These are phyloP conservation scores for Deroplatys truncata DNA, from an alignment of 2,888 invertebrate species.

Conservation along the genomic window DNA sequence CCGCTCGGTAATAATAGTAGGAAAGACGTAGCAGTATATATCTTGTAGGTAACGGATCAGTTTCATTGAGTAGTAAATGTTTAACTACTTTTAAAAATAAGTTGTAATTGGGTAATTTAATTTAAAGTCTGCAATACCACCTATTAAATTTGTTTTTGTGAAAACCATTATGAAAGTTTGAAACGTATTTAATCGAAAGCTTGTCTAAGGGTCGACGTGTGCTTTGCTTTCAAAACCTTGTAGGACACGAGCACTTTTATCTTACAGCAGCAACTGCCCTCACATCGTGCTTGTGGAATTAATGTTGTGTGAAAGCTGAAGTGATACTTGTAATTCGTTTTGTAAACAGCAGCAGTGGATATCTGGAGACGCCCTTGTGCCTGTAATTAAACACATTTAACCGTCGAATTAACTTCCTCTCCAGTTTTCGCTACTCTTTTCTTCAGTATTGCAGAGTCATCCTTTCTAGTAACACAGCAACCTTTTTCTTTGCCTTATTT, in stretches of 20 bases:
- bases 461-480: neutral
- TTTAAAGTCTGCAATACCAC: too few relatives aligned
- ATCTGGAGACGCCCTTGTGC: neutral
- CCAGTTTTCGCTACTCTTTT: slow-evolving; percentile 10
- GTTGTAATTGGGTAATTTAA: too few relatives aligned
- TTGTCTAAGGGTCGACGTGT: too few relatives aligned
- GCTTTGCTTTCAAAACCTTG: too few relatives aligned
- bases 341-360: neutral
- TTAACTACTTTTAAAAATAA: too few relatives aligned
- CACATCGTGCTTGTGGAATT: neutral
- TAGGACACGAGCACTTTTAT: neutral
- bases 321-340: neutral
- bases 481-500: neutral
- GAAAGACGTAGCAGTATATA: too few relatives aligned
- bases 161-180: too few relatives aligned
- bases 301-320: neutral
- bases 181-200: too few relatives aligned
- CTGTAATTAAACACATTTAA: slow-evolving; percentile 25
- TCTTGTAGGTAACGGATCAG: too few relatives aligned
- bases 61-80: too few relatives aligned
- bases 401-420: slow-evolving; percentile 17
- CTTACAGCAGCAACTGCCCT: neutral
- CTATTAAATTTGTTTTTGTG: too few relatives aligned
- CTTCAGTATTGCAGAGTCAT: neutral
- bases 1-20: too few relatives aligned